phyloP scores from a whole-genome alignment of 1,140 invertebrate genomes.

The Drosophila melanogaster region Release_6_plus_ISO1_MT NT_033777.3:16413501-16414000 shows the following conservation, averaged over 20 bases:
- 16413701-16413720: constrained; percentile 40
- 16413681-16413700: constrained; percentile 57
- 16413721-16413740: constrained; percentile 72
- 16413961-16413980: constrained; percentile 67
- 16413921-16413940: constrained; percentile 69
- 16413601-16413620: constrained; percentile 40
- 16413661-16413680: constrained; percentile 9
- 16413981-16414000: constrained; percentile 27
- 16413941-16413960: constrained; percentile 69
- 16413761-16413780: neutral
- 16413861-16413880: constrained; percentile 12
- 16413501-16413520: too few relatives aligned
- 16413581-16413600: constrained; percentile 6
- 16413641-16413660: constrained; percentile 32
- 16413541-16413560: constrained; percentile 66
- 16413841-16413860: constrained; percentile 53
- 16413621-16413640: constrained; percentile 24
- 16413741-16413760: constrained; percentile 13
- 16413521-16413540: constrained; percentile 28
- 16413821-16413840: constrained; percentile 54
- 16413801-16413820: constrained; percentile 52
- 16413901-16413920: constrained; percentile 13
- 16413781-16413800: constrained; percentile 49
- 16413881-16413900: neutral
- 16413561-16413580: constrained; percentile 73